Conservation (phyloP, 2,113 vertebrate genomes). For the Chaetorhynchus papuensis region DNA sequence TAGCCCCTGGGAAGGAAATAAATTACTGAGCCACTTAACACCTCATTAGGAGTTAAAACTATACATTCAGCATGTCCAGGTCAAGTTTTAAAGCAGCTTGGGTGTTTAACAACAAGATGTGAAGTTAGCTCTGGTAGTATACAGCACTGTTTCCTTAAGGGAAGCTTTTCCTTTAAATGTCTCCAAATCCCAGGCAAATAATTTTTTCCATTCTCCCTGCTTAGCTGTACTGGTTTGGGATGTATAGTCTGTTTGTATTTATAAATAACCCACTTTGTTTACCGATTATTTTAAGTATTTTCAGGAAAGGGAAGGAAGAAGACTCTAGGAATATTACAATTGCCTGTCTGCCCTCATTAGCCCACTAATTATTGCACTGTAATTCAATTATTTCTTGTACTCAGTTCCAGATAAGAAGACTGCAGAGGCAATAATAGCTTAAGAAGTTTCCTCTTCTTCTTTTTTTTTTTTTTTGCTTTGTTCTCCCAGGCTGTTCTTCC, state of each 20-base stretch:
- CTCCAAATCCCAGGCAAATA: not conserved
- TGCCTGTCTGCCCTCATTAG: constrained; percentile 1
- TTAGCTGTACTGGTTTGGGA: not conserved
- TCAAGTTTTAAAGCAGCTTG: not conserved
- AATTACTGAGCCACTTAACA: not conserved
- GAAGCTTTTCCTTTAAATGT: not conserved
- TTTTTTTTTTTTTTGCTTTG: not conserved
- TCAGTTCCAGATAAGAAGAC: not conserved
- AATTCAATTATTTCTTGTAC: constrained; percentile 22
- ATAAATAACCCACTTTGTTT: constrained; percentile 35
- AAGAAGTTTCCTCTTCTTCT: not conserved
- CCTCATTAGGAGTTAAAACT: not conserved
- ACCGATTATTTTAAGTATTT: constrained; percentile 14
- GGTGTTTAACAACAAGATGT: not conserved
- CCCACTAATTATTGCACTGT: not conserved
- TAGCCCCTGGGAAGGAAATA: not conserved
- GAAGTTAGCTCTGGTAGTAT: not conserved
- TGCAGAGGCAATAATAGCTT: not conserved
- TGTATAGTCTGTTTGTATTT: not conserved
- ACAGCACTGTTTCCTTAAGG: not conserved
- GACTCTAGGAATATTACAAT: not conserved
- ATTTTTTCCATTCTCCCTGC: not conserved
- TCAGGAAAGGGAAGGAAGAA: constrained; percentile 35
- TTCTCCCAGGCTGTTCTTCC: not conserved
- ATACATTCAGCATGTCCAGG: not conserved